Evolutionary conservation across 2,797 vertebrate species (phyloP).

Genomic region (Hephaestus fuliginosus): DNA sequence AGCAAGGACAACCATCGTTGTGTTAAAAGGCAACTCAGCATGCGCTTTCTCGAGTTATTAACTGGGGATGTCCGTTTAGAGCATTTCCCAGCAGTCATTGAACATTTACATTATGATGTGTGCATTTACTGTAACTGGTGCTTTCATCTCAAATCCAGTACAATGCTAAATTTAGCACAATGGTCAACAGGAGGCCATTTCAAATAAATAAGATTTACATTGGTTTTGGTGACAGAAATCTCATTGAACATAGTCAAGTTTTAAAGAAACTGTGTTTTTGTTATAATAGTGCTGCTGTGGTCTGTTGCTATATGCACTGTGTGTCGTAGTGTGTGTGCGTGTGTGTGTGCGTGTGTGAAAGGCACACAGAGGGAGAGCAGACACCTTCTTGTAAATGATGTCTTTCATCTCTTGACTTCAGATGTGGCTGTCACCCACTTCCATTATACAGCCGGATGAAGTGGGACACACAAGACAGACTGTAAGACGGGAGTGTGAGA

Average conservation of each 20-base stretch:
- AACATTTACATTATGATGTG: slow-evolving; percentile 12
- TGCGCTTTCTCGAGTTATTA: slow-evolving; percentile 2
- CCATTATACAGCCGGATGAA: slow-evolving; percentile 77
- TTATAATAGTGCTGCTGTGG: slow-evolving; percentile 5
- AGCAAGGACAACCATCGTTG: not conserved
- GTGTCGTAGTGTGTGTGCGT: slow-evolving; percentile 12
- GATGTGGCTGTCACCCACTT: slow-evolving; percentile 81
- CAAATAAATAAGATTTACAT: not conserved
- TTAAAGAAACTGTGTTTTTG: slow-evolving; percentile 9
- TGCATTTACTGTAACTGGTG: slow-evolving; percentile 10
- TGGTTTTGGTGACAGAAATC: not conserved
- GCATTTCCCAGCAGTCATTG: not conserved
- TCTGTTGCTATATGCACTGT: slow-evolving; percentile 6
- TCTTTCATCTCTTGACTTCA: slow-evolving; percentile 85
- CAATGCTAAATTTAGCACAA: slow-evolving; percentile 1
- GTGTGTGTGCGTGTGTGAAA: slow-evolving; percentile 20
- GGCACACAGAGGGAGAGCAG: slow-evolving; percentile 65
- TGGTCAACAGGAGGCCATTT: not conserved
- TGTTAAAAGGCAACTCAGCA: slow-evolving; percentile 31
- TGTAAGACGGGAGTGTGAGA: slow-evolving; percentile 69
- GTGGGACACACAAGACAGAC: slow-evolving; percentile 76
- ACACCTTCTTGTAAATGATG: slow-evolving; percentile 82
- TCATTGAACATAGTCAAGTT: not conserved
- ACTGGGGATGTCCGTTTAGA: slow-evolving; percentile 9
- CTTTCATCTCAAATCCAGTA: not conserved